A percentile compares a stretch with the other conserved stretches of the same genome.
phyloP scores from a whole-genome alignment of 2,888 invertebrate species.

The Pandemis corylana region DNA sequence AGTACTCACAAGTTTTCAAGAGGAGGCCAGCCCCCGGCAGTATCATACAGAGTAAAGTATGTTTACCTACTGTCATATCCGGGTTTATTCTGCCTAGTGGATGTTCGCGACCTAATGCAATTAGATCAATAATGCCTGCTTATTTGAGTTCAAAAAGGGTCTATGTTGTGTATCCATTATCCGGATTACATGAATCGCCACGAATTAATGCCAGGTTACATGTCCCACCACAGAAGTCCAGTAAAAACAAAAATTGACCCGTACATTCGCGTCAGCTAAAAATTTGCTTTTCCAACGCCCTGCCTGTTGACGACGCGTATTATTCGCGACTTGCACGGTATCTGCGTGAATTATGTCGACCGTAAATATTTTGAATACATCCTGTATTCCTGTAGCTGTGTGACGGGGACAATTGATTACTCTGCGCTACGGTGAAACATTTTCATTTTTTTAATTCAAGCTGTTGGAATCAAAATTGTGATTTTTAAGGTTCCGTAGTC shows the following conservation, averaged over 20 bases:
- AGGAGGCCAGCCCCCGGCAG: no score
- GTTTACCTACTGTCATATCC: no score
- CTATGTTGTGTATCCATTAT: not conserved
- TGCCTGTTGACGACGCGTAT: constrained; percentile 32
- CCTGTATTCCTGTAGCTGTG: constrained; percentile 39
- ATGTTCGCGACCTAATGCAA: no score
- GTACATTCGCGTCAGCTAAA: constrained; percentile 11
- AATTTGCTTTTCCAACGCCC: constrained; percentile 23
- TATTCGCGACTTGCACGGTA: constrained; percentile 40
- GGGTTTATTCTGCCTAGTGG: no score
- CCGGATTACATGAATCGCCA: not conserved
- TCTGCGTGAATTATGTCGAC: constrained; percentile 42
- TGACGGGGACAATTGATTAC: constrained; percentile 42
- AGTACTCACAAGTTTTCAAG: no score
- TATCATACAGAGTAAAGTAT: no score
- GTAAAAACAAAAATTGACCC: constrained; percentile 9
- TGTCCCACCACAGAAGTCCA: not conserved
- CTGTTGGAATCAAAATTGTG: not conserved
- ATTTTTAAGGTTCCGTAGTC: not conserved
- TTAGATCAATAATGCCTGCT: no score
- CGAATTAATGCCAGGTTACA: not conserved
- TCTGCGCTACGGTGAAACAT: constrained; percentile 17
- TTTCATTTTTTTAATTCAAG: constrained; percentile 25
- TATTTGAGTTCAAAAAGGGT: no score
- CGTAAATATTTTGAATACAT: constrained; percentile 42